Evolutionary conservation across 2,113 vertebrate genomes (phyloP), one percentile per base, ranked within the genome.

Genomic region (Pontoporia blainvillei): DNA sequence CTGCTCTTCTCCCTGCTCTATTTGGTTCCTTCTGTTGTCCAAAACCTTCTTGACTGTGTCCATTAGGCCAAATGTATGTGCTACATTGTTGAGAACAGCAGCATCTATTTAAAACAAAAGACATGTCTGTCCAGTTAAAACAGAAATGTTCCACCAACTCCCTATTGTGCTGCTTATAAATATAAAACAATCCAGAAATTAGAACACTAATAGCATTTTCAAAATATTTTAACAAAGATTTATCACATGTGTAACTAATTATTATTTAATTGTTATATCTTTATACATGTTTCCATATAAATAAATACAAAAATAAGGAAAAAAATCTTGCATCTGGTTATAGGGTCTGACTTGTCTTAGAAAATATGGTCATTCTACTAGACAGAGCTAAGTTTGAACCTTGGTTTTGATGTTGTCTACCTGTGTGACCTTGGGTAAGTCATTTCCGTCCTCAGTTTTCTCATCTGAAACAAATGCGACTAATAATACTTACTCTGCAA

Each of bases 61-160:
- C 94, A 99, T 99, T 27, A 99, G 98, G 87, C 99, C 99, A 97
- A 99, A 99, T 1, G 99, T 99, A 94, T 99, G 99, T 54, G 99
- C 99, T 0, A 99, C 99, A 1, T 99, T 99, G 98, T 99, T 99
- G 97, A 99, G 98, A 97, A 99, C 99, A 8, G 99, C 99, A 90
- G 99, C 99, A 99, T 99, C 99, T 99, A 98, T 99, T 99, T 99
- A 98, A 97, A 96, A 98, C 83, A 94, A 96, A 97, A 98, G 52
- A 2, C 15, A 95, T 52, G 6, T 27, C 69, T 93, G 61, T 90
- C 20, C 21, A 96, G 18, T 84, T 44, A 91, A 86, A 97, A 66
- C 15, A 86, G 46, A 89, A 85, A 54, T 18, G 29, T 76, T 76
- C 52, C 21, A 75, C 69, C 34, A 86, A 61, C 34, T 94, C 20